Base-by-base conservation (phyloP, 2,888 invertebrate genomes). In the Reticulitermes lucifugus region DNA sequence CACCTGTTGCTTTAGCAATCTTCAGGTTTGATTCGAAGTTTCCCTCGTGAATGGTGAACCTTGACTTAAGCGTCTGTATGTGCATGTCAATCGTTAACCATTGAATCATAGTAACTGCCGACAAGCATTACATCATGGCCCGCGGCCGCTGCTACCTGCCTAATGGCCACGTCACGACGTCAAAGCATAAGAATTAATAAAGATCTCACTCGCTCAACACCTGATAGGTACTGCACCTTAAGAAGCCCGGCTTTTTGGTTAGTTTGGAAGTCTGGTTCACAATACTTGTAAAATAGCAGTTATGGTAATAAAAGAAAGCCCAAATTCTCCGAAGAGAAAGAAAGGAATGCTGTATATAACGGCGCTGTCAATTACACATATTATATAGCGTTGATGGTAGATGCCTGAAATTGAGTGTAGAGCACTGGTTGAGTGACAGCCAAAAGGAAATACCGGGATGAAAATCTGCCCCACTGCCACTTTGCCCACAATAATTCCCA, bases 81-180 rank as follows among this genome's bases (percentile, higher is more conserved):
- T 22, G 21, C n/a, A n/a, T 60, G 60, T 60, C 60, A 60, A 21
- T 60, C 60, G 60, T 60, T 21, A 60, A 60, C 60, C 6, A 60
- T 21, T 60, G 60, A 60, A 60, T 60, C 60, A 18, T 60, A 60
- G 22, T 22, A 60, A 60, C 60, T 7, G 60, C 60, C 60, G 60
- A 60, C 60, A 60, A 60, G 18, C 60, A 60, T 60, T 60, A 60
- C 60, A 60, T 60, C 60, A 60, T n/a, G 6, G 22, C 22, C 18
- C 60, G 22, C 6, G 10, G 60, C 60, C 60, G 60, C 60, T 60
- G 18, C 60, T 60, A 35, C 75, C 18, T 29, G 75, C 35, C 43
- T 75, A 75, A 75, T 43, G n/a, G 75, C 75, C 43, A 41, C 75
- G 43, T 75, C 75, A 75, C 75, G 75, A 75, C 75, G 60, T 75